Percentiles rank a stretch among this genome's conserved stretches.
These are phyloP conservation scores for Callocephalon fimbriatum DNA, from an alignment of 2,113 vertebrate species.

Conservation along the genomic window DNA sequence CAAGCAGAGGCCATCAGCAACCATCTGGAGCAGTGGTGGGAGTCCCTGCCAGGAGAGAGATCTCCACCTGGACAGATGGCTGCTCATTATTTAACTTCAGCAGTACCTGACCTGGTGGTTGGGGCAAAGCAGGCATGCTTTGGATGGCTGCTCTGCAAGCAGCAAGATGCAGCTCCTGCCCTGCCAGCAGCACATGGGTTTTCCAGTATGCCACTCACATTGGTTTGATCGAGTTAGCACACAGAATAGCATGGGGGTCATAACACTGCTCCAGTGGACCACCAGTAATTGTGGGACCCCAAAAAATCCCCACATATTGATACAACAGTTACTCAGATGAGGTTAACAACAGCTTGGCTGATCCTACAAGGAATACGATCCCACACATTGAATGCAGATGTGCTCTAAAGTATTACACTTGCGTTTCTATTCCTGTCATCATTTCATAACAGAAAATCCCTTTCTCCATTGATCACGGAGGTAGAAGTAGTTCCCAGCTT, in stretches of 20 bases:
- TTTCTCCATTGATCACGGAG: background rate
- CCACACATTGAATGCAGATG: background rate
- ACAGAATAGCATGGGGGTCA: accelerated
- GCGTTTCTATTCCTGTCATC: background rate
- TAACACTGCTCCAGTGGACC: background rate
- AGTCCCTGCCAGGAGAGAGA: background rate
- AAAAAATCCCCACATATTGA: accelerated
- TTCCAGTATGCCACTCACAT: background rate
- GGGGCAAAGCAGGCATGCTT: background rate
- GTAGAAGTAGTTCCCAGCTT: background rate
- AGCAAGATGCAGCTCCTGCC: background rate
- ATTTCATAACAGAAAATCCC: background rate
- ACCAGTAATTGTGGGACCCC: too few species aligned
- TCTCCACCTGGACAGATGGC: background rate
- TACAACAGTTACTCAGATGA: background rate
- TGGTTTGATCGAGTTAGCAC: background rate
- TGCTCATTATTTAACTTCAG: background rate
- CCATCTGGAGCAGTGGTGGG: background rate
- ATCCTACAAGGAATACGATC: background rate
- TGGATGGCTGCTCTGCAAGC: too few species aligned
- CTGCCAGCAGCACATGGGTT: accelerated
- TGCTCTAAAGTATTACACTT: background rate
- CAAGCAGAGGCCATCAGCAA: background rate
- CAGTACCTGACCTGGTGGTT: background rate
- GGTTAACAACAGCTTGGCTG: background rate